Evolutionary conservation across 2,797 vertebrate species (phyloP).

Genomic region (Sebastes cheni): DNA sequence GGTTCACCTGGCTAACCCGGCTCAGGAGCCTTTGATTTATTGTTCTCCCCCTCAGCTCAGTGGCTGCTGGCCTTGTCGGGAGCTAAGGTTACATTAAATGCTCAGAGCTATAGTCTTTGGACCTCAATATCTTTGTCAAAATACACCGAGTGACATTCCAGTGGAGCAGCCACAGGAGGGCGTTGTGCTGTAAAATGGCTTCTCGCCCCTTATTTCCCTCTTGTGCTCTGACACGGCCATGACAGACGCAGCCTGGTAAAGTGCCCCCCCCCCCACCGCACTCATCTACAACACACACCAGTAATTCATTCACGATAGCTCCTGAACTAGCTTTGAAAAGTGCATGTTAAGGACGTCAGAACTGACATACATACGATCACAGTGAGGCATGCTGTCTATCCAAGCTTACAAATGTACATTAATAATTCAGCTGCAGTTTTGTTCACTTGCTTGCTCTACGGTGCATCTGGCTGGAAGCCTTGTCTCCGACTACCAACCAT

Average conservation of each 20-base stretch:
- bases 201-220: constrained; percentile 32
- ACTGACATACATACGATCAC: constrained; percentile 27
- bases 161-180: constrained; percentile 25
- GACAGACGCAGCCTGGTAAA: constrained; percentile 43
- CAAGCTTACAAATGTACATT: constrained; percentile 49
- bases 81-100: constrained; percentile 14
- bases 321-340: not conserved
- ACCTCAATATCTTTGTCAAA: constrained; percentile 43
- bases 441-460: constrained; percentile 21
- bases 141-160: constrained; percentile 22
- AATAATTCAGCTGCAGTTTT: constrained; percentile 68
- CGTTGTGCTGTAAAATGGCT: constrained; percentile 47
- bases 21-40: constrained; percentile 10
- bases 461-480: constrained; percentile 22
- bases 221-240: constrained; percentile 33
- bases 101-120: constrained; percentile 7
- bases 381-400: constrained; percentile 20
- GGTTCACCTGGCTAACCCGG: not conserved
- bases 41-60: constrained; percentile 9
- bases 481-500: not conserved
- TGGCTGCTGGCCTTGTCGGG: not conserved
- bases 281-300: not conserved
- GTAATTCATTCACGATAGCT: not conserved
- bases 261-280: not conserved
- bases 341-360: constrained; percentile 2